phyloP scores from a whole-genome alignment of 2,797 vertebrate genomes.

The Scolopax rusticola region DNA sequence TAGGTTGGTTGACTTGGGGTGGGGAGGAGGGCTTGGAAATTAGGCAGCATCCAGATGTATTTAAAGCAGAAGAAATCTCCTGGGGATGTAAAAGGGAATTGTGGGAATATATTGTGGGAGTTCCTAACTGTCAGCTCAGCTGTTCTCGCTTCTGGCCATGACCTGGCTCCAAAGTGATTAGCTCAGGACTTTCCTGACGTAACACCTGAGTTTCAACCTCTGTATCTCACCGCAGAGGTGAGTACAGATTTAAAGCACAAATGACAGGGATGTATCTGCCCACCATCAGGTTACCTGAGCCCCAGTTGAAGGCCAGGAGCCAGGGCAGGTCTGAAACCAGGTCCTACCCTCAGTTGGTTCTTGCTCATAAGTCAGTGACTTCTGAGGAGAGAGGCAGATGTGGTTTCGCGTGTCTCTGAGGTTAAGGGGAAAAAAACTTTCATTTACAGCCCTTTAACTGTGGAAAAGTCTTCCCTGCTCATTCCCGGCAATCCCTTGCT shows the following conservation, averaged over 20 bases:
- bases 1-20: not conserved
- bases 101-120: slow-evolving; percentile 3
- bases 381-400: not conserved
- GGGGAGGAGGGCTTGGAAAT: not conserved
- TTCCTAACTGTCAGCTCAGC: slow-evolving; percentile 33
- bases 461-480: slow-evolving; percentile 5
- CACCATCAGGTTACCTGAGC: not conserved
- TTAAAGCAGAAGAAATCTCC: not conserved
- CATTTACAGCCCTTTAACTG: not conserved
- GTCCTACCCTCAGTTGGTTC: not conserved
- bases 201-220: not conserved
- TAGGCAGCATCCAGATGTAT: slow-evolving; percentile 5
- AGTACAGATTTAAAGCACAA: not conserved
- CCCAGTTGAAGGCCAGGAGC: not conserved
- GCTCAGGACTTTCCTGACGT: not conserved
- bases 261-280: not conserved
- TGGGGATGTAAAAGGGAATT: slow-evolving; percentile 5
- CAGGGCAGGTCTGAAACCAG: not conserved
- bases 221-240: not conserved
- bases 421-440: not conserved
- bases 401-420: not conserved
- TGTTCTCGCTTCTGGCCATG: not conserved
- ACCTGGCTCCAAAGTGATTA: not conserved
- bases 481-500: not conserved
- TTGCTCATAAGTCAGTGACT: not conserved